Evolutionary conservation across 2,113 vertebrate species (phyloP), one percentile per base, ranked within the genome.

Genomic region (Mobula birostris): DNA sequence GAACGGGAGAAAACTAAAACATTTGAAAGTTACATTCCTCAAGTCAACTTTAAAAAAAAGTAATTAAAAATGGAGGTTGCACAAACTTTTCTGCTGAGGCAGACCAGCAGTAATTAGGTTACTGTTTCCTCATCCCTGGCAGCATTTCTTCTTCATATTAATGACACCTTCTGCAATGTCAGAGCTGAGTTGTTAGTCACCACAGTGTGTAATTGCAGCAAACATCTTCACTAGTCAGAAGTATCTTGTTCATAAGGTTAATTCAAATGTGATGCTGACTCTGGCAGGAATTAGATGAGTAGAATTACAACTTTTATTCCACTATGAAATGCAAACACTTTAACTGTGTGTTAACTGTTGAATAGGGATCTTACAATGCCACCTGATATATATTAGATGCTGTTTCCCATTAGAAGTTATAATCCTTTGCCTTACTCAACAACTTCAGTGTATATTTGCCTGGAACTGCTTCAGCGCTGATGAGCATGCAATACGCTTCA

Each of bases 231-330:
- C 70, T 74, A 29, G 91, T 27, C 68, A 56, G 15, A 93, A 48
- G 36, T 24, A 76, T 74, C 40, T 72, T 93, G 36, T 76, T 56
- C 36, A 93, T 74, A 7, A 29, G 40, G 36, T 12, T 15, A 74
- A 56, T 36, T 93, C 21, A 93, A 76, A 93, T 93, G 88, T 90
- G 85, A 88, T 88, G 85, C 56, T 87, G 83, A 63, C 83, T 88
- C 11, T 88, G 83, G 58, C 29, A 36, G 17, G 85, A 90, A 68
- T 32, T 66, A 66, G 66, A 66, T 68, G 12, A 90, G 61, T 66
- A 21, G 29, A 90, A 8, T 90, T 66, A 66, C 58, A 15, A 36
- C 61, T 88, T 66, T 5, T 88, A 29, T n/a, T 2, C 29, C n/a
- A n/a, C 61, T 32, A 66, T 66, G 19, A 66, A 90, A 32, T 68